A percentile compares a stretch with the other conserved stretches of the same genome.
These are phyloP conservation scores for Hirtodrosophila confusa DNA, from an alignment of 2,888 invertebrate species.

Conservation along the genomic window DNA sequence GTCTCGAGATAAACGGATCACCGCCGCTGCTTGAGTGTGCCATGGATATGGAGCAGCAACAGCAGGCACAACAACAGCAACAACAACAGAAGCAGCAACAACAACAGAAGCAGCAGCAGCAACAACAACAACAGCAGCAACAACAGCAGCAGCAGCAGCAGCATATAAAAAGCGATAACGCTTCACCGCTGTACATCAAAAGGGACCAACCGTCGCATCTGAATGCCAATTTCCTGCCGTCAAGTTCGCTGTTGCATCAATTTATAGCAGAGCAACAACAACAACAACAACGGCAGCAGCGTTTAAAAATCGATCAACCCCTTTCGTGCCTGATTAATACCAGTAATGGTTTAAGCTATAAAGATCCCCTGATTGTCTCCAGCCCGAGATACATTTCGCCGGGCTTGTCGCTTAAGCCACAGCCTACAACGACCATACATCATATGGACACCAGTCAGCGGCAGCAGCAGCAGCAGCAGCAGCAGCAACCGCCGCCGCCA, in stretches of 20 bases:
- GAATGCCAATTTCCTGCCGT: too few species aligned
- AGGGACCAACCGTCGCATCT: slow-evolving; percentile 54
- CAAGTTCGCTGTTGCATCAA: too few species aligned
- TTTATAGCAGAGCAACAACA: too few species aligned
- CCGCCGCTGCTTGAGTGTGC: slow-evolving; percentile 57
- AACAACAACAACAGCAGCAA: slow-evolving; percentile 20
- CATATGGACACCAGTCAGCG: slow-evolving; percentile 57
- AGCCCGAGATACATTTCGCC: slow-evolving; percentile 53
- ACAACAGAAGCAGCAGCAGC: slow-evolving; percentile 29
- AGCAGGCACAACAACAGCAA: slow-evolving; percentile 18
- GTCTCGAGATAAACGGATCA: slow-evolving; percentile 50
- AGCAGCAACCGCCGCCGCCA: slow-evolving; percentile 25
- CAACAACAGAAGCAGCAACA: slow-evolving; percentile 7
- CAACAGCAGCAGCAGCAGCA: slow-evolving; percentile 30
- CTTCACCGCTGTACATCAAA: slow-evolving; percentile 64
- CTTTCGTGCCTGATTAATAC: neutral
- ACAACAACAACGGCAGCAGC: too few species aligned
- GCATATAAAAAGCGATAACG: slow-evolving; percentile 62
- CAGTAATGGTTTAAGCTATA: too few species aligned
- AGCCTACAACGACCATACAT: slow-evolving; percentile 68
- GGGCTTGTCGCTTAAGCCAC: slow-evolving; percentile 45
- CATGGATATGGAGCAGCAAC: slow-evolving; percentile 48
- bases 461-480: slow-evolving; percentile 27
- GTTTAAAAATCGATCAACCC: slow-evolving; percentile 32
- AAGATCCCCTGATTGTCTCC: slow-evolving; percentile 80